Evolutionary conservation across 2,888 invertebrate genomes (phyloP), one percentile per base, ranked within the genome.

Genomic region (Agrotis clavis): DNA sequence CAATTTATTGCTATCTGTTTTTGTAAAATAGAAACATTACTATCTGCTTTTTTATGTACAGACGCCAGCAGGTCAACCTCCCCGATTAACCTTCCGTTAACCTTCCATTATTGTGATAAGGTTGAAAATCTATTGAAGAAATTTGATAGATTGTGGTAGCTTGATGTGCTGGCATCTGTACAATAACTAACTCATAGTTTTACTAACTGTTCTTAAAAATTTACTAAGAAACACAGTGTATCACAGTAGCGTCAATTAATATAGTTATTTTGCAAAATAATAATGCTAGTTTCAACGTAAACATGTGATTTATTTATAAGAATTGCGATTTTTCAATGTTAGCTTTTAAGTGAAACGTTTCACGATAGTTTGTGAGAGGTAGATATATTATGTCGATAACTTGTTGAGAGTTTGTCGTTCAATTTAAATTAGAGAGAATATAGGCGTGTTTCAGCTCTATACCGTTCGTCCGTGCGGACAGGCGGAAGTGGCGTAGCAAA

Each of bases 261-360:
- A 50, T 54, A 59, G 25, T 35, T 67, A 30, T 62, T 74, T 76
- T 74, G 64, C 70, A 45, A 74, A 35, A 35, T 35, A 35, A 30
- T 75, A 79, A 67, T 59, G 65, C 56, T 82, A 77, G 72, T 69
- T 77, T 77, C 5, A 35, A 74, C 51, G 48, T 35, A 70, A 54
- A 81, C 67, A 86, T 80, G 80, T 80, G 82, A 78, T 81, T 82
- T 79, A 75, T 72, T 80, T 80, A 21, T 84, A 82, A 86, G 81
- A 81, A 76, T 85, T 77, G 69, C 18, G 41, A 71, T 82, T 72
- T 79, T 71, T 75, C 48, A 51, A 63, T 69, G 73, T 68, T 83
- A 82, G 79, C 18, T 74, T 54, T 47, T 61, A 83, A 81, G 71
- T 85, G 63, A 67, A 69, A 71, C 76, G 45, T 73, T 74, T 67